Evolutionary conservation across 2,797 vertebrate species (phyloP).

Genomic region (Coendou prehensilis): DNA sequence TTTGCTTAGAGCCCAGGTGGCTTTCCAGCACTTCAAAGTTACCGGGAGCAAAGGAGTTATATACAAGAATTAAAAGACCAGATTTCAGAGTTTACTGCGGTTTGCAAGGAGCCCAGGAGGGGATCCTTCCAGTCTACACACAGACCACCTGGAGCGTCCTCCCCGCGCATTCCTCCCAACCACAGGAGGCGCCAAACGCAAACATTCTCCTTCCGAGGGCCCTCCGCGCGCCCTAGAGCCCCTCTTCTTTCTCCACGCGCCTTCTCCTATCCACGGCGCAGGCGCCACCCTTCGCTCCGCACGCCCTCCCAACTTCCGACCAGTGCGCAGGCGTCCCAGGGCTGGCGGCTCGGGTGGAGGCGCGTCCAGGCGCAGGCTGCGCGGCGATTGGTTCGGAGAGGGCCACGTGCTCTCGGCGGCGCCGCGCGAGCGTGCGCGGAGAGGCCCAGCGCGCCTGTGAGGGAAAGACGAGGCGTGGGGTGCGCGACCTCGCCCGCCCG

Average conservation of each 20-base stretch:
- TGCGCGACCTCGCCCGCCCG: constrained; percentile 78
- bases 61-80: not conserved
- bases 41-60: not conserved
- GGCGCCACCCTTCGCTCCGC: not conserved
- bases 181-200: constrained; percentile 67
- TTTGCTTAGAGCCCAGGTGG: not conserved
- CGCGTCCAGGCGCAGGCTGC: not conserved
- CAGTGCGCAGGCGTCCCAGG: not conserved
- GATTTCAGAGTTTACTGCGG: not conserved
- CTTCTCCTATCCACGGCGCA: not conserved
- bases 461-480: constrained; percentile 71
- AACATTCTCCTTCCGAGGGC: not conserved
- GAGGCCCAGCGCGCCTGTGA: constrained; percentile 68
- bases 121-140: not conserved
- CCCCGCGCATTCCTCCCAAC: constrained; percentile 58
- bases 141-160: not conserved
- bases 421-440: constrained; percentile 72
- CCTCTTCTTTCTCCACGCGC: not conserved
- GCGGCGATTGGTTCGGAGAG: constrained; percentile 27
- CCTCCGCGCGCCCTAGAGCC: not conserved
- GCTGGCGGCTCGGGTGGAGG: not conserved
- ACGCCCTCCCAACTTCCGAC: not conserved
- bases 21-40: not conserved
- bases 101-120: not conserved
- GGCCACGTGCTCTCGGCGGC: constrained; percentile 6